A percentile compares a stretch with the other conserved stretches of the same genome.
phyloP scores from a whole-genome alignment of 2,113 vertebrate species.

The Glaucidium brasilianum region DNA sequence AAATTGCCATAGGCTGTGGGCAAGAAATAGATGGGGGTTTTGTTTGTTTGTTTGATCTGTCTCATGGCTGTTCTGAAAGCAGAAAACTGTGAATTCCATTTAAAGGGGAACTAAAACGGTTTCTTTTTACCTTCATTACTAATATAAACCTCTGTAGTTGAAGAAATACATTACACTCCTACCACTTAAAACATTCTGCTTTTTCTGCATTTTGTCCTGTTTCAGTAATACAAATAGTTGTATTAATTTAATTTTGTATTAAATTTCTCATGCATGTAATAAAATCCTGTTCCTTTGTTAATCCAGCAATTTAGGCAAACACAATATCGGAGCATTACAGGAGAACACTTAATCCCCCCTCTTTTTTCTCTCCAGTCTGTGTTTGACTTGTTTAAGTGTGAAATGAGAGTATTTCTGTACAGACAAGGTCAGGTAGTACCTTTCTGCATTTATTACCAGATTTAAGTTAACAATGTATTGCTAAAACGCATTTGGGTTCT shows the following conservation, averaged over 20 bases:
- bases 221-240: not conserved
- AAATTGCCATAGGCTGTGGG: not conserved
- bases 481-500: not conserved
- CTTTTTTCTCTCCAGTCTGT: not conserved
- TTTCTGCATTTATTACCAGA: fast-evolving
- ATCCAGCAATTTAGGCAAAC: not conserved
- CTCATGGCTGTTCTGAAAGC: not conserved
- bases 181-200: not conserved
- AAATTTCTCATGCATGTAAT: not conserved
- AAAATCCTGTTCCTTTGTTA: not conserved
- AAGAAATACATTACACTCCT: not conserved
- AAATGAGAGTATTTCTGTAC: not conserved
- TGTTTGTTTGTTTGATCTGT: not conserved
- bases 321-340: not conserved
- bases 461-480: not conserved
- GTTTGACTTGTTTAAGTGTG: not conserved
- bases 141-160: not conserved
- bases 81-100: slow-evolving; percentile 18
- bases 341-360: not conserved
- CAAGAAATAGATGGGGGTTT: not conserved
- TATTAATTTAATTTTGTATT: not conserved
- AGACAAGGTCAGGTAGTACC: not conserved
- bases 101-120: not conserved
- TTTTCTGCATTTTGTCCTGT: not conserved
- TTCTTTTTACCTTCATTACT: not conserved